phyloP scores from a whole-genome alignment of 2,888 invertebrate genomes.

The Drosophila melanosoma region DNA sequence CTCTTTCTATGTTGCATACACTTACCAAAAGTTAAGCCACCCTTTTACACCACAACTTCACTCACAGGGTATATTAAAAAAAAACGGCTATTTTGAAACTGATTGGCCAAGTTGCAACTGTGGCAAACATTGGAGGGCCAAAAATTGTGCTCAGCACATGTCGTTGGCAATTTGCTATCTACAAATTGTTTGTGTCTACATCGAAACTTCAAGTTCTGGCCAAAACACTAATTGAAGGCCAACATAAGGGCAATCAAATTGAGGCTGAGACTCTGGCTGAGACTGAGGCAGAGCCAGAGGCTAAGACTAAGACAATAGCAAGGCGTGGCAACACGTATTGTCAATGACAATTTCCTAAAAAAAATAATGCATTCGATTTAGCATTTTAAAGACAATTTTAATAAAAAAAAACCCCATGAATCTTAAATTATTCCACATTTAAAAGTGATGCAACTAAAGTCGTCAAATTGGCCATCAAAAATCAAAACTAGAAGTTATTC shows the following conservation, averaged over 20 bases:
- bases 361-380: not conserved
- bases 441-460: no score
- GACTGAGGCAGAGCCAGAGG: not conserved
- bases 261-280: conserved; percentile 1
- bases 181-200: conserved; percentile 56
- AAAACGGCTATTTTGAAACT: conserved; percentile 32
- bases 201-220: conserved; percentile 40
- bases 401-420: no score
- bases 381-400: not conserved
- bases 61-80: conserved; percentile 32
- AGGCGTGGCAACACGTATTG: conserved; percentile 45
- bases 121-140: conserved; percentile 12
- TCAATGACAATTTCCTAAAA: conserved; percentile 14
- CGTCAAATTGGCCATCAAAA: no score
- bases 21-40: no score
- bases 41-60: rapidly evolving
- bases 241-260: conserved; percentile 34
- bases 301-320: conserved; percentile 1
- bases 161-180: conserved; percentile 64
- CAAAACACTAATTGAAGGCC: conserved; percentile 73
- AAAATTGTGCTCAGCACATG: conserved; percentile 60
- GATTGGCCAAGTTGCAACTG: conserved; percentile 60
- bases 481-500: not conserved
- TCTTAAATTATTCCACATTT: no score
- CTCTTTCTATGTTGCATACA: not conserved